These are phyloP conservation scores for Tapirus indicus DNA, from an alignment of 2,797 vertebrate species.

Conservation along the genomic window DNA sequence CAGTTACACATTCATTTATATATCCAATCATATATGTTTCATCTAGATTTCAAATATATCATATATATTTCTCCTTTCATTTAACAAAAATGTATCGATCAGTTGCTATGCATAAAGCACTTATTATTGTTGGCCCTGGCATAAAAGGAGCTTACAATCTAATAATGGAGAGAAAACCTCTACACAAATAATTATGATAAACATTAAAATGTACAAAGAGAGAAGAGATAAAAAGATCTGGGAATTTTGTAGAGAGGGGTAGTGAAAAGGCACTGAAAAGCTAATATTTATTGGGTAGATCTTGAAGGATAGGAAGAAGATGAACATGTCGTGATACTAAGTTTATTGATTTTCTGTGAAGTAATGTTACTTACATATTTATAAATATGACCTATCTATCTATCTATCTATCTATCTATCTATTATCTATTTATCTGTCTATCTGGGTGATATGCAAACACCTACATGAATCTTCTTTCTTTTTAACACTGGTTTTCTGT, in stretches of 20 bases:
- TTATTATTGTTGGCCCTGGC: not conserved
- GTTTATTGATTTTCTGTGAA: not conserved
- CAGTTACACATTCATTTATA: not conserved
- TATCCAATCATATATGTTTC: not conserved
- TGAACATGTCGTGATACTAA: not conserved
- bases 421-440: not conserved
- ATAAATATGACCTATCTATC: not conserved
- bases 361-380: not conserved
- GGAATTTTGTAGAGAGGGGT: not conserved
- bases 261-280: not conserved
- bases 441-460: not conserved
- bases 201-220: not conserved
- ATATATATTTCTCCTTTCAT: not conserved
- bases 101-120: not conserved
- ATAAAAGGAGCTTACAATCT: not conserved
- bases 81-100: not conserved
- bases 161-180: not conserved
- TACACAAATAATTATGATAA: not conserved
- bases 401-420: not conserved
- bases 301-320: not conserved
- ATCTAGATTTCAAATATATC: not conserved
- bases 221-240: not conserved
- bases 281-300: not conserved
- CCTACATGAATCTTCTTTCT: not conserved
- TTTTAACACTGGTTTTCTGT: not conserved